Conservation (phyloP, 2,113 vertebrate species). For the Sylvietta virens region DNA sequence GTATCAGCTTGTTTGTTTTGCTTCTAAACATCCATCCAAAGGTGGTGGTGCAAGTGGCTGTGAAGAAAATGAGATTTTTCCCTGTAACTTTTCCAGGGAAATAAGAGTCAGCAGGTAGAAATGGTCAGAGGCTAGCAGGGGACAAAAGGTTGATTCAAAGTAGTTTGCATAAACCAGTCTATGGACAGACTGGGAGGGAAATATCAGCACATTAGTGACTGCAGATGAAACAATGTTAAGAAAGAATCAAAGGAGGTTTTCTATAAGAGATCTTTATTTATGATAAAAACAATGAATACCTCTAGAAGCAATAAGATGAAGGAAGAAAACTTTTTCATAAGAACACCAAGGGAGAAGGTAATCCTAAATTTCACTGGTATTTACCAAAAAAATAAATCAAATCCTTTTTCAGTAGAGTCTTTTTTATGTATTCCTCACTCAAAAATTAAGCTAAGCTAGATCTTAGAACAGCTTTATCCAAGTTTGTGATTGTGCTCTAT, state of each 20-base stretch:
- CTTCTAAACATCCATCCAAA: background rate
- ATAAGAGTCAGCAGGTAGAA: background rate
- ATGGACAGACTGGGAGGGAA: background rate
- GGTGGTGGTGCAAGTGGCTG: background rate
- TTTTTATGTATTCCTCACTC: background rate
- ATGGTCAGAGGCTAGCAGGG: background rate
- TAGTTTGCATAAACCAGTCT: background rate
- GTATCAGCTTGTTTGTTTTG: conserved; percentile 5
- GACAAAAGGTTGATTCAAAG: background rate
- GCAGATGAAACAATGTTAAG: background rate
- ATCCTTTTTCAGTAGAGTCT: background rate
- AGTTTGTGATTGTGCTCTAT: background rate
- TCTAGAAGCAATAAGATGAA: background rate
- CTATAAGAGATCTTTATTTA: background rate
- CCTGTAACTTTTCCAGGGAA: background rate
- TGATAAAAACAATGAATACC: background rate
- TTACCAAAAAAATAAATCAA: background rate
- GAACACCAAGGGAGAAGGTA: background rate
- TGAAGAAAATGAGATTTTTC: background rate
- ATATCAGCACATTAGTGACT: background rate
- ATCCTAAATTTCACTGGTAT: background rate
- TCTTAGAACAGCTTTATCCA: background rate
- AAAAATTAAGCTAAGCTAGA: background rate
- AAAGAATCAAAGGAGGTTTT: background rate
- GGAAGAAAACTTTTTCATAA: background rate